Evolutionary conservation across 2,113 vertebrate genomes (phyloP).

Genomic region (Mystacornis crossleyi): DNA sequence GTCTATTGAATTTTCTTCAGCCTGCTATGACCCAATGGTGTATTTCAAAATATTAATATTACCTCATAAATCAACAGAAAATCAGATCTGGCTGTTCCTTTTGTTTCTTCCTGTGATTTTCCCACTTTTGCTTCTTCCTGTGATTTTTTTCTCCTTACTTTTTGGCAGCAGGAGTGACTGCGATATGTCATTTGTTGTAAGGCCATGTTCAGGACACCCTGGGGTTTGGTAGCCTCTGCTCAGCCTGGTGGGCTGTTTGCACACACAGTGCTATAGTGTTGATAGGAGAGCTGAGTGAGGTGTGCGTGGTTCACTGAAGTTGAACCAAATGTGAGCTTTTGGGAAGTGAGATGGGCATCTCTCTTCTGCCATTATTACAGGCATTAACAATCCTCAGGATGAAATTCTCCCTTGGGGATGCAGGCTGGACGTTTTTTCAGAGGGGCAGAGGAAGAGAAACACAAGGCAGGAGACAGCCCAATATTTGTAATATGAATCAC

Average conservation of each 20-base stretch:
- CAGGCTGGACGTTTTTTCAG: neutral
- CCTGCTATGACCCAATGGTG: neutral
- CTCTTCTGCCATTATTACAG: neutral
- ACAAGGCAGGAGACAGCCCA: fast-evolving
- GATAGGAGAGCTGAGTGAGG: neutral
- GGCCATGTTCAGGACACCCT: neutral
- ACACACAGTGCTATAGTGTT: neutral
- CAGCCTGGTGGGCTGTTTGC: neutral
- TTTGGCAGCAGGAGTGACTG: fast-evolving
- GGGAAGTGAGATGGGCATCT: neutral
- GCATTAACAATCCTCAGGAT: neutral
- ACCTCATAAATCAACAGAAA: neutral
- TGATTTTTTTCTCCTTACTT: neutral
- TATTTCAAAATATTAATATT: neutral
- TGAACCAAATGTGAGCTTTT: neutral
- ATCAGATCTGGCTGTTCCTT: neutral
- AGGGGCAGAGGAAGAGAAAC: neutral
- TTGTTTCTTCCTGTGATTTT: neutral
- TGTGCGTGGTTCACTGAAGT: neutral
- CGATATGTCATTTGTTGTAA: neutral
- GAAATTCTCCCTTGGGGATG: neutral
- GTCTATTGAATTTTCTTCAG: neutral
- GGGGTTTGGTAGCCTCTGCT: neutral
- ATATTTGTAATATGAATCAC: neutral
- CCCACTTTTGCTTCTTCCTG: neutral